Evolutionary conservation across 2,888 invertebrate species (phyloP).

Genomic region (Drosophila meridionalis): DNA sequence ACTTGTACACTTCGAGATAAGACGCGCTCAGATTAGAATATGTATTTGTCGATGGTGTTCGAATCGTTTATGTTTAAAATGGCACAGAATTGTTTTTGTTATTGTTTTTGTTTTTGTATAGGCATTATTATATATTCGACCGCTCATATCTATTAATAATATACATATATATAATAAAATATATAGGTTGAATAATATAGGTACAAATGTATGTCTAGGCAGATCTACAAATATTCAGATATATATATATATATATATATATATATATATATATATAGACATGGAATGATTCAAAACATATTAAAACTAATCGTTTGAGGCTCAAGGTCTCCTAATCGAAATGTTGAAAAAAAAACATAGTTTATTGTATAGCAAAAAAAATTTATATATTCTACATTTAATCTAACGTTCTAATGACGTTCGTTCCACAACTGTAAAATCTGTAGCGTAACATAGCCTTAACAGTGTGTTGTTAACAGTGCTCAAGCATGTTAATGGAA

Average conservation of each 20-base stretch:
- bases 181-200: neutral
- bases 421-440: constrained; percentile 10
- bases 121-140: constrained; percentile 44
- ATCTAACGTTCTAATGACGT: constrained; percentile 8
- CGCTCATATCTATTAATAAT: constrained; percentile 5
- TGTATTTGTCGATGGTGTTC: neutral
- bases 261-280: neutral
- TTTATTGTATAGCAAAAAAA: neutral
- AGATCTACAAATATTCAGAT: constrained; percentile 3
- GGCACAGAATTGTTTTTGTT: neutral
- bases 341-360: neutral
- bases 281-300: constrained; percentile 37
- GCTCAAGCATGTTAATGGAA: constrained; percentile 2
- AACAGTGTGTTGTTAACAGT: constrained; percentile 11
- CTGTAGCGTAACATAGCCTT: neutral
- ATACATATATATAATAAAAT: neutral
- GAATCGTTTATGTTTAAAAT: constrained; percentile 8
- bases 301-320: constrained; percentile 22
- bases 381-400: neutral
- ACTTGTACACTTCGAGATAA: neutral
- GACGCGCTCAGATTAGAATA: constrained; percentile 1
- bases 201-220: neutral
- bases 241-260: constrained; percentile 7
- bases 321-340: constrained; percentile 19
- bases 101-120: neutral